phyloP scores from a whole-genome alignment of 2,797 vertebrate genomes.

The Anableps anableps region DNA sequence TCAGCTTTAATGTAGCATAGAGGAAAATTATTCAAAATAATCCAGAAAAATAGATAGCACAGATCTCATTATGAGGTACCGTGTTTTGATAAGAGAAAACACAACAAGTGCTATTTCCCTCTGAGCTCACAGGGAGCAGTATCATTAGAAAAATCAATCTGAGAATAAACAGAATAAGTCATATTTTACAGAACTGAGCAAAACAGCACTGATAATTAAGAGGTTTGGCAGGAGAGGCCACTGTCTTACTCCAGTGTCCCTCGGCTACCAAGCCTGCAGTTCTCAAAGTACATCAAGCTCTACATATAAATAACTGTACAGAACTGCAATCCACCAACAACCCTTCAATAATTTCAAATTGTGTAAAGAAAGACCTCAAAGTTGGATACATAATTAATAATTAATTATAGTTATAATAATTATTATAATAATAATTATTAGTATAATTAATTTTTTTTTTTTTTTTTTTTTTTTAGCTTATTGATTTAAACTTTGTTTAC shows the following conservation, averaged over 20 bases:
- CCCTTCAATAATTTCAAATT: too few species aligned
- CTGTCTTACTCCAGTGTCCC: conserved; percentile 14
- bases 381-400: too few species aligned
- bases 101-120: conserved; percentile 28
- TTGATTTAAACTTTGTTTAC: conserved; percentile 39
- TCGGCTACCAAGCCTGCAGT: conserved; percentile 30
- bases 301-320: conserved; percentile 18
- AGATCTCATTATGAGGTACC: conserved; percentile 18
- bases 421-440: too few species aligned
- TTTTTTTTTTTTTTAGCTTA: too few species aligned
- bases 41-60: not conserved
- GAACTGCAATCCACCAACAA: not conserved
- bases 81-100: conserved; percentile 38
- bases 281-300: conserved; percentile 34
- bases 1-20: not conserved
- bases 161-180: conserved; percentile 66
- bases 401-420: too few species aligned
- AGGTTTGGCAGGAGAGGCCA: conserved; percentile 41
- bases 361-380: too few species aligned
- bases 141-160: conserved; percentile 43
- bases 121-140: conserved; percentile 11
- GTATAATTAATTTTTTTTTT: too few species aligned
- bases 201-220: conserved; percentile 44
- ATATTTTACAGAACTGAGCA: conserved; percentile 43
- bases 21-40: conserved; percentile 2